phyloP scores from a whole-genome alignment of 2,797 vertebrate genomes.

The Geotrypetes seraphini region DNA sequence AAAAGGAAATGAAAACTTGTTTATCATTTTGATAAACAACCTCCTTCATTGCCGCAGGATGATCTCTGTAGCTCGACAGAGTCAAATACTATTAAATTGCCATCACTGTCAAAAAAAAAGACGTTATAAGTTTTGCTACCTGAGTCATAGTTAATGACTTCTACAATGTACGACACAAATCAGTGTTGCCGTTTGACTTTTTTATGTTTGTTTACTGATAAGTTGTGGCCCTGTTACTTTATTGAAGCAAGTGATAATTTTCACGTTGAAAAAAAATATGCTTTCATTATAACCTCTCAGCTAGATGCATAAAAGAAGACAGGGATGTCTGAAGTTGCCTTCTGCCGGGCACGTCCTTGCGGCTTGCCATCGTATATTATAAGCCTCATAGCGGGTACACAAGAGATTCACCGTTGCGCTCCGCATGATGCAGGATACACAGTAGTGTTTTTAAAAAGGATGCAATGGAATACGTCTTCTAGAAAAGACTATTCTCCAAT shows the following conservation, averaged over 20 bases:
- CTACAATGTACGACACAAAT: conserved; percentile 42
- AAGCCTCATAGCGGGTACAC: conserved; percentile 25
- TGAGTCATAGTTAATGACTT: conserved; percentile 52
- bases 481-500: conserved; percentile 15
- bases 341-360: conserved; percentile 5
- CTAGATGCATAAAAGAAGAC: conserved; percentile 25
- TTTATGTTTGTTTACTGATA: conserved; percentile 38
- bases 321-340: conserved; percentile 22
- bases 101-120: conserved; percentile 51
- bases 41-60: conserved; percentile 40
- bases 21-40: conserved; percentile 64
- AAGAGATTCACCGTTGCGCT: conserved; percentile 19
- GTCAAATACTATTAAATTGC: conserved; percentile 61
- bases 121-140: conserved; percentile 45
- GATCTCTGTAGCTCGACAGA: conserved; percentile 38
- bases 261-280: conserved; percentile 46
- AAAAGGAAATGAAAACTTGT: conserved; percentile 51
- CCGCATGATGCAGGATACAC: too few species aligned
- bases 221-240: conserved; percentile 25
- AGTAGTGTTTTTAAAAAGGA: conserved; percentile 16
- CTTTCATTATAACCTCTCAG: conserved; percentile 44
- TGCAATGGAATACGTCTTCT: conserved; percentile 16
- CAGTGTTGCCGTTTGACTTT: conserved; percentile 30
- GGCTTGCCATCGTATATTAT: conserved; percentile 15
- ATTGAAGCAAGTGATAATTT: conserved; percentile 23